A percentile compares a stretch with the other conserved stretches of the same genome.
Evolutionary conservation across 2,888 invertebrate genomes (phyloP).

Genomic region (Plagodis dolabraria): DNA sequence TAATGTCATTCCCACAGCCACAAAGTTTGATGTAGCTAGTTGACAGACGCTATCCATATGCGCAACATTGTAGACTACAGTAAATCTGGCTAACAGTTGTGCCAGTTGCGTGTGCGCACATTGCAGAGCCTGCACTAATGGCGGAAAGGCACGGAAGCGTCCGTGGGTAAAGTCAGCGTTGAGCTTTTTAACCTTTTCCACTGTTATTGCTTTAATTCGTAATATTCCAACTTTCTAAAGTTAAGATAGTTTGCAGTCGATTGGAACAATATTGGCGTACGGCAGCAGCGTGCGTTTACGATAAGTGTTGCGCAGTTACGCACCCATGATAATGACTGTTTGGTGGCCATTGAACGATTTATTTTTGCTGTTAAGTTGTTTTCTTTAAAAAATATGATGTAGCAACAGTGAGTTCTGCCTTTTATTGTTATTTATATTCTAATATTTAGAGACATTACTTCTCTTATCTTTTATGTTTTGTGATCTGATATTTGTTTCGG

Average conservation of each 20-base stretch:
- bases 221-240: conserved; percentile 72
- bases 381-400: no score
- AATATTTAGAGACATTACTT: no score
- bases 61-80: conserved; percentile 28
- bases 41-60: conserved; percentile 14
- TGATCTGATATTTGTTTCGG: no score
- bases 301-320: conserved; percentile 16
- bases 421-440: no score
- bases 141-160: conserved; percentile 56
- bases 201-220: conserved; percentile 60
- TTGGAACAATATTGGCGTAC: conserved; percentile 39
- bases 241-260: conserved; percentile 35
- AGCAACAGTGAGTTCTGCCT: no score
- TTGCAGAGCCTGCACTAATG: conserved; percentile 45
- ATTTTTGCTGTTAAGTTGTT: no score
- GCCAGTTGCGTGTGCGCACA: conserved; percentile 50
- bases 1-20: conserved; percentile 6
- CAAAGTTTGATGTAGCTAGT: not conserved
- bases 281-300: conserved; percentile 14
- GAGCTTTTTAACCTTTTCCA: conserved; percentile 56
- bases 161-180: conserved; percentile 36
- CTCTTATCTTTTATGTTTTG: no score
- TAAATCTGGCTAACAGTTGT: conserved; percentile 47
- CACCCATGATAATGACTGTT: not conserved
- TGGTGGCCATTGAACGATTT: no score